Percentiles rank a stretch among this genome's conserved stretches.
Conservation (phyloP, 2,113 vertebrate species). For the Melospiza melodia region DNA sequence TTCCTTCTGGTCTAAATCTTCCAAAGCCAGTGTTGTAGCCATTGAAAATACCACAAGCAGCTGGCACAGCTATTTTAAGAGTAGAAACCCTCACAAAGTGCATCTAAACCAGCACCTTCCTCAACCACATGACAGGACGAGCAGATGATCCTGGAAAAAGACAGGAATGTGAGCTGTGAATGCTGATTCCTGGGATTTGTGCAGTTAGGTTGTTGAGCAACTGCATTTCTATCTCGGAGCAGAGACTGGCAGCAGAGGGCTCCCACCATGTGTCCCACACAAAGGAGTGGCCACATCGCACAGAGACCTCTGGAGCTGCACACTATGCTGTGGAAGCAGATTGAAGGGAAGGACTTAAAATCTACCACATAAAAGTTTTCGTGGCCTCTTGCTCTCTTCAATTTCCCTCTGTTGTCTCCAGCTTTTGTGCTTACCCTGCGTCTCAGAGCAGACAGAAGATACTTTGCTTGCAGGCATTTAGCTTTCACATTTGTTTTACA, state of each 20-base stretch:
- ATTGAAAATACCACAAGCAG: neutral
- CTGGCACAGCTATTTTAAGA: neutral
- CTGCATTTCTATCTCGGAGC: neutral
- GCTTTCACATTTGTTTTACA: neutral
- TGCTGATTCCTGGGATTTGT: neutral
- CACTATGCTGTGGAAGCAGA: neutral
- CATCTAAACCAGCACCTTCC: neutral
- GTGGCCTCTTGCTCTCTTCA: neutral
- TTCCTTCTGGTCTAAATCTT: neutral
- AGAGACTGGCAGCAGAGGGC: neutral
- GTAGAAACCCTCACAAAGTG: neutral
- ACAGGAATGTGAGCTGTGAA: neutral
- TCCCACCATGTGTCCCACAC: neutral
- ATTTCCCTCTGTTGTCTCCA: neutral
- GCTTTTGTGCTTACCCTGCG: neutral
- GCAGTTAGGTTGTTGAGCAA: neutral
- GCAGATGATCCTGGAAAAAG: neutral
- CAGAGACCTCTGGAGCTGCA: neutral
- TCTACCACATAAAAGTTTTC: neutral
- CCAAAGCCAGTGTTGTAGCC: neutral
- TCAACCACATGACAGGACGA: neutral
- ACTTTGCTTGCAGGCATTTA: neutral
- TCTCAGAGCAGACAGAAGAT: neutral
- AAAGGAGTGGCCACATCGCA: neutral
- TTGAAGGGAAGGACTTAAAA: neutral